Evolutionary conservation across 2,888 invertebrate species (phyloP).

Genomic region (Entomobrya multifasciata): DNA sequence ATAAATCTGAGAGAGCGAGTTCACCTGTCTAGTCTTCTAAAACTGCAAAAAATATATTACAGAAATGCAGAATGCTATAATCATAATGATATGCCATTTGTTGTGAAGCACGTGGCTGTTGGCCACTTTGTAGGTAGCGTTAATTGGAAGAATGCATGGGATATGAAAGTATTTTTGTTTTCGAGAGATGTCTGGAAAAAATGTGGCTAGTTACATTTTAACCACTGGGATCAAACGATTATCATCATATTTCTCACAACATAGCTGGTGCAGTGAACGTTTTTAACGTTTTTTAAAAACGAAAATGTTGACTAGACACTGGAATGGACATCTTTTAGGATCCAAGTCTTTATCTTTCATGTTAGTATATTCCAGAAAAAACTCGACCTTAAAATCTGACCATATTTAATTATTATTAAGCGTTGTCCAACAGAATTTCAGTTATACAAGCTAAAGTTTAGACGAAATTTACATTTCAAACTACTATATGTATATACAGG

Average conservation of each 20-base stretch:
- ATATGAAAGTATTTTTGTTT: too few species aligned
- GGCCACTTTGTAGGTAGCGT: neutral
- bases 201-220: too few species aligned
- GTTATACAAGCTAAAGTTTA: too few species aligned
- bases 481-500: too few species aligned
- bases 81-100: neutral
- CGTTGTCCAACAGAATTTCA: too few species aligned
- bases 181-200: too few species aligned
- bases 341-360: neutral
- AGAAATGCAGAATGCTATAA: neutral
- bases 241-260: too few species aligned
- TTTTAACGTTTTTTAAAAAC: neutral
- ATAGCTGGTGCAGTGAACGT: neutral
- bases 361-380: neutral
- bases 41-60: neutral
- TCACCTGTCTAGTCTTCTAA: neutral
- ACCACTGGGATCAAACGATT: too few species aligned
- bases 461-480: too few species aligned
- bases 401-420: too few species aligned
- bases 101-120: neutral
- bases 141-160: too few species aligned
- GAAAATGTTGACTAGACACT: neutral
- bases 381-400: too few species aligned
- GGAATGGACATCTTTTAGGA: neutral
- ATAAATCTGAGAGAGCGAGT: slow-evolving; percentile 32